Evolutionary conservation across 2,113 vertebrate genomes (phyloP).

Genomic region (Psophia crepitans): DNA sequence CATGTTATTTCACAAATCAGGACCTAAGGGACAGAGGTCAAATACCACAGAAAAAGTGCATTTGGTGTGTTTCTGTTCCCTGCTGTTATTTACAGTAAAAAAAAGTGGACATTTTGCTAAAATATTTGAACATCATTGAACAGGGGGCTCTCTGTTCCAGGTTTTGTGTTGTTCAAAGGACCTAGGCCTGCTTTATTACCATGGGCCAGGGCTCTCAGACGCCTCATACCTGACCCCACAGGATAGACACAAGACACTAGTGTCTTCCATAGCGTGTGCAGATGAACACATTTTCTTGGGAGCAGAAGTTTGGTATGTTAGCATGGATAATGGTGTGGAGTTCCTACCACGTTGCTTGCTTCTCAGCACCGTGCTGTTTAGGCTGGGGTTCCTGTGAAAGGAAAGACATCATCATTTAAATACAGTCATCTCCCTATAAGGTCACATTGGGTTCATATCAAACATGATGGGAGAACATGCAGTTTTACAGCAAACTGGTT

Average conservation of each 20-base stretch:
- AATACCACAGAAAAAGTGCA: not conserved
- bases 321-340: not conserved
- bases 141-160: not conserved
- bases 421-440: not conserved
- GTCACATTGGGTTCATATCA: not conserved
- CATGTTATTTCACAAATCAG: not conserved
- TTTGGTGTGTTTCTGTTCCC: not conserved
- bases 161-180: not conserved
- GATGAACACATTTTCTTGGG: not conserved
- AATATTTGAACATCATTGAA: not conserved
- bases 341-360: not conserved
- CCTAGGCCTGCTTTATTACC: not conserved
- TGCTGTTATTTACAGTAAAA: not conserved
- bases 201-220: not conserved
- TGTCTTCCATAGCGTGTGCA: not conserved
- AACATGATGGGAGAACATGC: not conserved
- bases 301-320: not conserved
- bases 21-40: not conserved
- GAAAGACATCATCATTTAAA: not conserved
- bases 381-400: not conserved
- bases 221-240: not conserved
- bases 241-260: not conserved
- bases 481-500: not conserved
- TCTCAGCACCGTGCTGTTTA: not conserved
- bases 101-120: not conserved